Evolutionary conservation across 2,888 invertebrate species (phyloP).

Genomic region (Cryptosula pallasiana): DNA sequence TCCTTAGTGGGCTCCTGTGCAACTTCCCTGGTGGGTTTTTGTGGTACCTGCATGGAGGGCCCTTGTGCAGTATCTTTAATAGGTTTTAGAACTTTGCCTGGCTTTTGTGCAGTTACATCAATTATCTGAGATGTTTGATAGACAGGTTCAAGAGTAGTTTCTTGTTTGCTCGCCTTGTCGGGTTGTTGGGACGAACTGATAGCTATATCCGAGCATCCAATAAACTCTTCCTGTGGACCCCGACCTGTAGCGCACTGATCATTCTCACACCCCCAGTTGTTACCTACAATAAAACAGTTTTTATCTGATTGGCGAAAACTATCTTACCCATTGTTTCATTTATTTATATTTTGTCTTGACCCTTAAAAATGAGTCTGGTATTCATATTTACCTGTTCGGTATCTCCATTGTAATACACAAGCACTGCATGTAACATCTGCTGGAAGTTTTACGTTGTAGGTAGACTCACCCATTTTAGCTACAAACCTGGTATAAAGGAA

Average conservation of each 20-base stretch:
- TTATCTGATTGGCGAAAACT: no score
- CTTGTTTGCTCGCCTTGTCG: neutral
- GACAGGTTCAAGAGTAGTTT: neutral
- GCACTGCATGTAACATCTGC: neutral
- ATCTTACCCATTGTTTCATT: no score
- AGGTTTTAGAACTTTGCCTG: no score
- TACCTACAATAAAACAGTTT: slow-evolving; percentile 25
- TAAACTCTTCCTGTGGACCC: slow-evolving; percentile 25
- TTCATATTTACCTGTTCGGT: slow-evolving; percentile 12
- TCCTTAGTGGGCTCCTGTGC: no score
- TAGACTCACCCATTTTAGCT: neutral
- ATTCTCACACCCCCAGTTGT: slow-evolving; percentile 25
- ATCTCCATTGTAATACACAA: slow-evolving; percentile 24
- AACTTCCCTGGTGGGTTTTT: neutral
- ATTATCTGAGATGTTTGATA: neutral
- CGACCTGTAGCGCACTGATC: slow-evolving; percentile 4
- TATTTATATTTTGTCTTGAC: no score
- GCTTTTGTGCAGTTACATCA: neutral
- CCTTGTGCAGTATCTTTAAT: no score
- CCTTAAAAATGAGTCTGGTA: neutral
- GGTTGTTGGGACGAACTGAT: no score
- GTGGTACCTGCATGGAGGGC: no score
- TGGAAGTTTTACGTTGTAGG: slow-evolving; percentile 5
- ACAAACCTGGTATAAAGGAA: neutral
- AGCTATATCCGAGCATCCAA: slow-evolving; percentile 26